phyloP scores from a whole-genome alignment of 2,113 vertebrate species.

The Platycercus adscitus region DNA sequence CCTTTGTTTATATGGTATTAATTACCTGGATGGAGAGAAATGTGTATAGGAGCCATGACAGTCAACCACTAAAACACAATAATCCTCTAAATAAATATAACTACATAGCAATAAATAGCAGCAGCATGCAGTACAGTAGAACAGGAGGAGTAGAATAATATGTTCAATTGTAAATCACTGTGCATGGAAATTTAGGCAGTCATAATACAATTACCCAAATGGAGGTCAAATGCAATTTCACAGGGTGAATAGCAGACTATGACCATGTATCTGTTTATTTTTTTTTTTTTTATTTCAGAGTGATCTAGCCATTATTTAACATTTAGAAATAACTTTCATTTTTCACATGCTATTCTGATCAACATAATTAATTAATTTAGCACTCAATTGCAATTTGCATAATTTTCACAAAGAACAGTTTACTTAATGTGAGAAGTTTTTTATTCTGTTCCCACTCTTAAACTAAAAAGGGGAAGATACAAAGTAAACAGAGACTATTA shows the following conservation, averaged over 20 bases:
- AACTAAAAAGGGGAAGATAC: background rate
- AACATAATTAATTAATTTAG: constrained; percentile 43
- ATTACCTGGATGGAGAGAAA: background rate
- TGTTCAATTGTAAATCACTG: constrained; percentile 45
- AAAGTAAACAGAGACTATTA: background rate
- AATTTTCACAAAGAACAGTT: constrained; percentile 13
- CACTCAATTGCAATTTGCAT: constrained; percentile 24
- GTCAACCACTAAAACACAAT: background rate
- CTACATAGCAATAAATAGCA: constrained; percentile 13
- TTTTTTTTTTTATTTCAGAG: constrained; percentile 58
- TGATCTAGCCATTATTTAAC: constrained; percentile 31
- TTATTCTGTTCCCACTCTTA: background rate
- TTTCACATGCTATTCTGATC: constrained; percentile 36
- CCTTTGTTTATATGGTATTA: background rate
- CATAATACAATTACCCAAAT: constrained; percentile 43
- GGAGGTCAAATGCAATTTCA: constrained; percentile 67
- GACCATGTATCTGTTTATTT: constrained; percentile 25
- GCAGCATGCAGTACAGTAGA: background rate
- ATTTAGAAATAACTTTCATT: constrained; percentile 41
- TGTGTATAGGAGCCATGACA: background rate
- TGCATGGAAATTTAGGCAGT: constrained; percentile 47
- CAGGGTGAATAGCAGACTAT: constrained; percentile 56
- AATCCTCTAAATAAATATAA: background rate
- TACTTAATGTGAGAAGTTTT: background rate
- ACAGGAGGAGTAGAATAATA: constrained; percentile 31